A percentile compares a stretch with the other conserved stretches of the same genome.
phyloP scores from a whole-genome alignment of 2,797 vertebrate species.

The Pipistrellus pygmaeus region DNA sequence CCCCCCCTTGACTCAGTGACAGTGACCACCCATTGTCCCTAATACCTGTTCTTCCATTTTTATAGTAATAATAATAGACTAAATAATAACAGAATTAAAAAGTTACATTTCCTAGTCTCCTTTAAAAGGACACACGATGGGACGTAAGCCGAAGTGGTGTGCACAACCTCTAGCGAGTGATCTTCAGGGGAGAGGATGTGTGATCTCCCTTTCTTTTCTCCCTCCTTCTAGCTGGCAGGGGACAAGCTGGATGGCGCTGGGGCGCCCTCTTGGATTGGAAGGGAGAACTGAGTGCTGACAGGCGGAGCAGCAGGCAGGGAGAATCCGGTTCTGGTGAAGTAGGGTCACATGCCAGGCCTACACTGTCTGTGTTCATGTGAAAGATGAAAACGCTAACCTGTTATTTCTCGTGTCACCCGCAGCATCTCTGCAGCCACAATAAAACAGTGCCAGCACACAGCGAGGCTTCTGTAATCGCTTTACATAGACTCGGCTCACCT shows the following conservation, averaged over 20 bases:
- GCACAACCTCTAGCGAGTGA: background rate
- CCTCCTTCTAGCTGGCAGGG: background rate
- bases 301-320: background rate
- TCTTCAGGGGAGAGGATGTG: too few relatives aligned
- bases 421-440: background rate
- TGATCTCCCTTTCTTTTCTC: background rate
- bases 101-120: background rate
- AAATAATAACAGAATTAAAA: conserved; percentile 16
- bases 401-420: background rate
- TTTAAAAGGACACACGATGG: background rate
- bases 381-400: background rate
- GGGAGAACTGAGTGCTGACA: background rate
- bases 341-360: background rate
- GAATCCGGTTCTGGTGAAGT: background rate
- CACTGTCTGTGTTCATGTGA: background rate
- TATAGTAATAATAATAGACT: background rate
- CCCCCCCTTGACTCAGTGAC: background rate
- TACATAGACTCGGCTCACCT: background rate
- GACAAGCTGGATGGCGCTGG: background rate
- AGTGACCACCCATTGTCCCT: background rate
- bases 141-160: accelerated
- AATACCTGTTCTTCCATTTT: background rate
- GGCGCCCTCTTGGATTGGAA: background rate
- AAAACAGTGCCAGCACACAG: background rate
- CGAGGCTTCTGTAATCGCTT: background rate